phyloP scores from a whole-genome alignment of 2,888 invertebrate genomes.

The Lasioglossum zephyrum region DNA sequence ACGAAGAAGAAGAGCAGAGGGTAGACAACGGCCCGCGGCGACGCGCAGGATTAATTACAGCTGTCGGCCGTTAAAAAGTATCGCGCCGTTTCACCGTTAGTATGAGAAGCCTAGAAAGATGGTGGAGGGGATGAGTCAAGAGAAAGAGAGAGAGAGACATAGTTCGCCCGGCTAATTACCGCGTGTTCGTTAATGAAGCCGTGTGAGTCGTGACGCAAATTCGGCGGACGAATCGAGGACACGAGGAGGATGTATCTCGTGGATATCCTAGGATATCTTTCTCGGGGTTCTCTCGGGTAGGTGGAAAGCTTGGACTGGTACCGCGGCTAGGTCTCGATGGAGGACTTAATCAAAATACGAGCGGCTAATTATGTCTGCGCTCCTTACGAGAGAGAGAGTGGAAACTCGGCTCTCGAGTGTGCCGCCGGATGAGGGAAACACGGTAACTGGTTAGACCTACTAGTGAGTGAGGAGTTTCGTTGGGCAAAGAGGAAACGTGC shows the following conservation, averaged over 20 bases:
- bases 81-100: constrained; percentile 2
- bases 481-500: not conserved
- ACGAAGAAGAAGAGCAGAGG: not conserved
- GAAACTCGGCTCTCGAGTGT: constrained; percentile 43
- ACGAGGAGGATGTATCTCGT: not conserved
- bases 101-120: not conserved
- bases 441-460: constrained; percentile 28
- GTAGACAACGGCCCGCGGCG: not conserved
- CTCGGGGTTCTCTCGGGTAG: not conserved
- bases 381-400: constrained; percentile 50
- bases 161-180: constrained; percentile 41
- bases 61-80: constrained; percentile 1
- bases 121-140: not conserved
- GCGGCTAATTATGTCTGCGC: constrained; percentile 70
- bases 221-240: not conserved
- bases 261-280: not conserved
- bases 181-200: constrained; percentile 52
- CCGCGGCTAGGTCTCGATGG: constrained; percentile 43
- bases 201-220: not conserved
- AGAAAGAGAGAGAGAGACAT: not conserved
- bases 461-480: not conserved
- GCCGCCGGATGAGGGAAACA: constrained; percentile 24
- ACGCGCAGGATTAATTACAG: constrained; percentile 31
- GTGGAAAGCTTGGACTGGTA: not conserved
- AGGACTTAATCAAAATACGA: constrained; percentile 69